phyloP scores from a whole-genome alignment of 1,140 invertebrate species.

The Anastrepha obliqua region DNA sequence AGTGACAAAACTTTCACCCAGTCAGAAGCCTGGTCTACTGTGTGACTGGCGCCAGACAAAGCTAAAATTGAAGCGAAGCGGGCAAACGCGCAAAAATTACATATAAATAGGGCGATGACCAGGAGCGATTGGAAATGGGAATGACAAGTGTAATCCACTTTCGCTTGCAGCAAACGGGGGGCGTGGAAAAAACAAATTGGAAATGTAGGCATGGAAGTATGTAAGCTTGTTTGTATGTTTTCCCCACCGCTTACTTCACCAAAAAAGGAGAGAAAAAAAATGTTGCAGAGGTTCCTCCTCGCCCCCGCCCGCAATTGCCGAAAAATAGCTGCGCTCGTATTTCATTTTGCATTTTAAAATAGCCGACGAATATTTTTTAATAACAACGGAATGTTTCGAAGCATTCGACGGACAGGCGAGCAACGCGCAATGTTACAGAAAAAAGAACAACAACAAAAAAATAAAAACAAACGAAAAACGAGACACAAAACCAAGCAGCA shows the following conservation, averaged over 20 bases:
- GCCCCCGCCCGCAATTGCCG: not conserved
- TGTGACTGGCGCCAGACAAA: not conserved
- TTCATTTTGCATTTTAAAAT: conserved; percentile 29
- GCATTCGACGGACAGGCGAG: not conserved
- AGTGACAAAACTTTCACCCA: conserved; percentile 44
- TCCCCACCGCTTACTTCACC: not conserved
- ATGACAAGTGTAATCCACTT: not conserved
- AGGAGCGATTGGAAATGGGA: not conserved
- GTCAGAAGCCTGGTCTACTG: not conserved
- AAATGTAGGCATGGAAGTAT: conserved; percentile 9
- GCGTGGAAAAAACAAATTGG: not conserved
- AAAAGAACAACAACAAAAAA: not conserved
- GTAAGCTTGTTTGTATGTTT: not conserved
- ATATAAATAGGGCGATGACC: not conserved
- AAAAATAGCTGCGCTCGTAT: not conserved
- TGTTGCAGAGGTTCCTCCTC: not conserved
- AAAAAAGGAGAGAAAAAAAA: not conserved
- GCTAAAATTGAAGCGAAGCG: not conserved
- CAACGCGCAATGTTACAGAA: not conserved
- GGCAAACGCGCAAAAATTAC: not conserved
- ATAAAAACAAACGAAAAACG: too few relatives aligned
- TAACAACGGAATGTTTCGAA: not conserved
- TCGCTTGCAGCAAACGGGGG: conserved; percentile 1
- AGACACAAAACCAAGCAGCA: not conserved
- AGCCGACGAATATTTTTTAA: not conserved